Base-by-base conservation (phyloP, 2,113 vertebrate genomes). In the Hydrochoerus hydrochaeris region DNA sequence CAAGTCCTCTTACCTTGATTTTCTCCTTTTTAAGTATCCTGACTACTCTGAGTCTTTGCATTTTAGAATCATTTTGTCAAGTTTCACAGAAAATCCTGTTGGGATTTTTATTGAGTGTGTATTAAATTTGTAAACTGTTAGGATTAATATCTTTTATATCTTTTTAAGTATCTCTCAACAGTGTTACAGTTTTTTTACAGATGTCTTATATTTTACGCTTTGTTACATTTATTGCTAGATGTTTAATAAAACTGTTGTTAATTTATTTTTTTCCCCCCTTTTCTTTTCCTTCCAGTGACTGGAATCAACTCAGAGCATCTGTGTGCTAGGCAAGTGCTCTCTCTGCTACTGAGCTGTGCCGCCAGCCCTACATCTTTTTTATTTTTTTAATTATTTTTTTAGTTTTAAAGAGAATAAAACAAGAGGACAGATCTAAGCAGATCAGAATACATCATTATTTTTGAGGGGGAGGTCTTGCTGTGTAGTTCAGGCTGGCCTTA, bases 121-220 rank as follows among this genome's bases (percentile, higher is more conserved):
- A 57, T 38, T 44, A 35, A 58, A 60, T 75, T 20, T 41, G 7
- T 63, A 58, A 73, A 44, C 41, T 75, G 38, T 44, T 75, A 75
- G 71, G 9, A 44, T 75, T 75, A 77, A 46, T 46, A 77, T 77
- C 41, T 77, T 77, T 28, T 73, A 73, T 73, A 38, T 73, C 38
- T 32, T 90, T 26, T 87, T 49, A 35, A 93, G 63, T 84, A 44
- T 94, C 32, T 67, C 67, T 91, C 38, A 95, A 57, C 67, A 78
- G 3, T 93, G 38, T 90, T 82, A 20, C 73, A 85, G 19, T 49
- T 94, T 85, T 88, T 91, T 85, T 78, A 28, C 30, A 63, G 26
- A 20, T 63, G 30, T 65, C 44, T 73, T 80, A 57, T 6, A 83
- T 84, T 32, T 87, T 73, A 38, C 1, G 44, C 38, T 41, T 60